phyloP scores from a whole-genome alignment of 2,797 vertebrate genomes.

The Menidia menidia region DNA sequence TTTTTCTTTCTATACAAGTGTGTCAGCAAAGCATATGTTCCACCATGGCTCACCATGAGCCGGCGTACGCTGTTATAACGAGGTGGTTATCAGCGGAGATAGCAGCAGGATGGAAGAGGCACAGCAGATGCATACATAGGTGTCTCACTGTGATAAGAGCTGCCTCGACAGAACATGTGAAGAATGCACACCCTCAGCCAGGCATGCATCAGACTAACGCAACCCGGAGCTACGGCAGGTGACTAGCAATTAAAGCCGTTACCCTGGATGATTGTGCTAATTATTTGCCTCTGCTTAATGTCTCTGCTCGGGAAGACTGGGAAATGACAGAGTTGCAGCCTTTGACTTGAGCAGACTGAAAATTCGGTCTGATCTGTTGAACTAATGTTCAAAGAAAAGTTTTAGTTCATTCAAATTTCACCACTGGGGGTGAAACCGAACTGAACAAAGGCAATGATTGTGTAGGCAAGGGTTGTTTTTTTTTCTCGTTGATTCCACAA shows the following conservation, averaged over 20 bases:
- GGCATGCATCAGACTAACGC: slow-evolving; percentile 19
- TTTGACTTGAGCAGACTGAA: slow-evolving; percentile 26
- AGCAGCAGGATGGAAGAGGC: slow-evolving; percentile 33
- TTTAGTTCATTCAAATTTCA: slow-evolving; percentile 22
- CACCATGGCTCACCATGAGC: slow-evolving; percentile 20
- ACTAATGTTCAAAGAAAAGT: slow-evolving; percentile 28
- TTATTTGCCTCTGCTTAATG: slow-evolving; percentile 52
- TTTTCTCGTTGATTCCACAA: not conserved
- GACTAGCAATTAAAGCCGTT: slow-evolving; percentile 42
- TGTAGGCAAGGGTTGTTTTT: slow-evolving; percentile 1
- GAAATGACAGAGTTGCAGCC: slow-evolving; percentile 14
- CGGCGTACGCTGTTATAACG: slow-evolving; percentile 44
- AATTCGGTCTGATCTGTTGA: slow-evolving; percentile 13
- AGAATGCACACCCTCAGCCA: slow-evolving; percentile 26
- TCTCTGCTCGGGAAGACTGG: slow-evolving; percentile 27
- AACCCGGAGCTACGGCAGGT: slow-evolving; percentile 43
- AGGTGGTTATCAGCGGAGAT: slow-evolving; percentile 41
- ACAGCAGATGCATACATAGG: slow-evolving; percentile 33
- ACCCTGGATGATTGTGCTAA: slow-evolving; percentile 44
- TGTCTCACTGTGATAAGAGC: slow-evolving; percentile 57
- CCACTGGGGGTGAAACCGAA: not conserved
- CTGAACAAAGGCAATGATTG: slow-evolving; percentile 13
- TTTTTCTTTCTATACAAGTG: not conserved
- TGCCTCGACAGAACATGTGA: slow-evolving; percentile 14
- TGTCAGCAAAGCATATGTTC: slow-evolving; percentile 15